These are phyloP conservation scores for Lordiphosa fenestrarum DNA, from an alignment of 2,888 invertebrate species.

Conservation along the genomic window DNA sequence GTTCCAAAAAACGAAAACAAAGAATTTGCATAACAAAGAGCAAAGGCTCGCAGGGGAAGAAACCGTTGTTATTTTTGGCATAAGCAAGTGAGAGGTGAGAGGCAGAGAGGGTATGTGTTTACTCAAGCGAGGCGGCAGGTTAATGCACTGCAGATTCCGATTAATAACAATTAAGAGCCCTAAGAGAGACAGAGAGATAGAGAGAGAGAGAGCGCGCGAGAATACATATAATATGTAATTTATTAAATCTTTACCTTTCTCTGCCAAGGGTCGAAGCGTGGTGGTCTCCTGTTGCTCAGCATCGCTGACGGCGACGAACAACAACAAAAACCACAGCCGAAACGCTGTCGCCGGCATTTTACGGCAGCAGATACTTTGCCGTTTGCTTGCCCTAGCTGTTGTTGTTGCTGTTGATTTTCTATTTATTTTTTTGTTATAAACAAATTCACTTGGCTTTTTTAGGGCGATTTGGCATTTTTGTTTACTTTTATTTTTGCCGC, in stretches of 20 bases:
- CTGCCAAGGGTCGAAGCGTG: conserved; percentile 47
- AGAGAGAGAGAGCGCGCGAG: background rate
- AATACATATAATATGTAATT: conserved; percentile 3
- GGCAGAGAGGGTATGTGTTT: conserved; percentile 38
- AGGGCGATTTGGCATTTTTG: conserved; percentile 9
- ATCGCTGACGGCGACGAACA: conserved; percentile 32
- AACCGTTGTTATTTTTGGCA: conserved; percentile 64
- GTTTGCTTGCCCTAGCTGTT: conserved; percentile 32
- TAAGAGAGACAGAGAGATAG: background rate
- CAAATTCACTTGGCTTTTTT: conserved; percentile 14
- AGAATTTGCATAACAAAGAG: conserved; percentile 66
- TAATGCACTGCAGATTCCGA: conserved; percentile 47
- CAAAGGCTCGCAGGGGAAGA: conserved; percentile 7
- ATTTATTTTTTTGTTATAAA: conserved; percentile 23
- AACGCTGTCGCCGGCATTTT: conserved; percentile 68
- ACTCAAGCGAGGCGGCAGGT: conserved; percentile 44
- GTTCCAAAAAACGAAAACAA: conserved; percentile 35
- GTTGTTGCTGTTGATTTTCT: conserved; percentile 26
- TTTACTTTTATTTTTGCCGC: conserved; percentile 25
- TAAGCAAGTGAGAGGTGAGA: conserved; percentile 26
- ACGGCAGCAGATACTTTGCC: conserved; percentile 41
- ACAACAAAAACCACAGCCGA: conserved; percentile 54
- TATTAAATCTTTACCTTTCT: conserved; percentile 53
- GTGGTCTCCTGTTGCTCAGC: conserved; percentile 40
- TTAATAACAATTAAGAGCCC: conserved; percentile 43